These are phyloP conservation scores for Euwallacea fornicatus DNA, from an alignment of 1,140 invertebrate genomes.

Conservation along the genomic window DNA sequence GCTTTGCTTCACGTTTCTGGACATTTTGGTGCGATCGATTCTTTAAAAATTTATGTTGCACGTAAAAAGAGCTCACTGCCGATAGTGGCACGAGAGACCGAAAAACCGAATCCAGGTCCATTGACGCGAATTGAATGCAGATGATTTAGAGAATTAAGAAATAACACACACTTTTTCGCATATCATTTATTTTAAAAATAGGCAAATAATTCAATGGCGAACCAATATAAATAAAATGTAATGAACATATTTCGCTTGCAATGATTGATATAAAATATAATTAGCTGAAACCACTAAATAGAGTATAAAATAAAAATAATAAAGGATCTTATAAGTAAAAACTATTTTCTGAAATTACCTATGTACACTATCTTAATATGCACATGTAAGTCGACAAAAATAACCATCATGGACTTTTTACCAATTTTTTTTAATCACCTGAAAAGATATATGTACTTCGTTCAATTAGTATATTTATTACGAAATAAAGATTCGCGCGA, in stretches of 20 bases:
- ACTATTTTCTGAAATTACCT: conserved; percentile 18
- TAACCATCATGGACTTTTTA: conserved; percentile 3
- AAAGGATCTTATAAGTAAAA: conserved; percentile 3
- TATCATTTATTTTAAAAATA: conserved; percentile 24
- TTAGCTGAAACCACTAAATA: conserved; percentile 24
- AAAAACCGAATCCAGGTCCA: too few relatives aligned
- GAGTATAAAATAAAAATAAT: conserved; percentile 12
- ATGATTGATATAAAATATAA: conserved; percentile 11
- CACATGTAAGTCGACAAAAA: conserved; percentile 14
- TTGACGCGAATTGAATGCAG: too few relatives aligned
- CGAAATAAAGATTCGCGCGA: conserved; percentile 2
- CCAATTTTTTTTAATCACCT: conserved; percentile 6
- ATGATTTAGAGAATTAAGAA: background rate
- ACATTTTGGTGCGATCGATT: too few relatives aligned
- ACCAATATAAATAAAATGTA: conserved; percentile 27
- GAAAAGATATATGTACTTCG: background rate
- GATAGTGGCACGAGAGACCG: too few relatives aligned
- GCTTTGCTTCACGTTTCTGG: too few relatives aligned
- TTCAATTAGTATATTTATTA: conserved; percentile 5
- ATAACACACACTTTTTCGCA: background rate
- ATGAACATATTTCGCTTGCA: background rate
- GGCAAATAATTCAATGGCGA: conserved; percentile 20
- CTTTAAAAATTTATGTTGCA: too few relatives aligned
- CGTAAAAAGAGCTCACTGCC: too few relatives aligned
- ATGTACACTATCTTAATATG: conserved; percentile 27